phyloP scores from a whole-genome alignment of 2,113 vertebrate species.

The Columba livia region DNA sequence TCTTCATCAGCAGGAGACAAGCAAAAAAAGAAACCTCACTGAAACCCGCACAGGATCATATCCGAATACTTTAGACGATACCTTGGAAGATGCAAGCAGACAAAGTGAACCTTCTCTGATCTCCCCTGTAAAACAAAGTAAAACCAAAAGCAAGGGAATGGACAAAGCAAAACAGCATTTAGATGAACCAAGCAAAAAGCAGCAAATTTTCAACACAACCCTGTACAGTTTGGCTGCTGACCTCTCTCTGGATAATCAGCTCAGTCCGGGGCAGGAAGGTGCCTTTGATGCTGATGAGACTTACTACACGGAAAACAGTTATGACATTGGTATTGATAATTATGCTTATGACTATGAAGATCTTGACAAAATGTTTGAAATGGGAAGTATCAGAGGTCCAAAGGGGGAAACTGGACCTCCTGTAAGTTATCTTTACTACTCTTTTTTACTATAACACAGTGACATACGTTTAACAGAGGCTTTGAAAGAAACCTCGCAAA shows the following conservation, averaged over 20 bases:
- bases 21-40: slow-evolving; percentile 12
- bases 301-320: slow-evolving; percentile 70
- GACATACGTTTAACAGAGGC: background rate
- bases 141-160: slow-evolving; percentile 65
- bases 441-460: slow-evolving; percentile 31
- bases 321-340: slow-evolving; percentile 77
- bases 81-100: slow-evolving; percentile 58
- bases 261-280: slow-evolving; percentile 71
- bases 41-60: background rate
- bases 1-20: background rate
- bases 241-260: slow-evolving; percentile 65
- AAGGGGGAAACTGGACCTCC: slow-evolving; percentile 92
- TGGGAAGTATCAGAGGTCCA: slow-evolving; percentile 82
- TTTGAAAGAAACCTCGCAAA: background rate
- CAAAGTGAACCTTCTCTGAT: slow-evolving; percentile 37
- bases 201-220: slow-evolving; percentile 76
- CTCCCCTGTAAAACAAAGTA: slow-evolving; percentile 58
- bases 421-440: slow-evolving; percentile 81
- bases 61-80: slow-evolving; percentile 53
- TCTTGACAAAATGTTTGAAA: slow-evolving; percentile 82
- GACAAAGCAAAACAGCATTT: slow-evolving; percentile 50
- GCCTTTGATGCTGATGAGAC: slow-evolving; percentile 48
- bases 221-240: slow-evolving; percentile 72
- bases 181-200: slow-evolving; percentile 65
- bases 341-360: slow-evolving; percentile 90